Evolutionary conservation across 2,113 vertebrate species (phyloP).

Genomic region (Thymallus thymallus): DNA sequence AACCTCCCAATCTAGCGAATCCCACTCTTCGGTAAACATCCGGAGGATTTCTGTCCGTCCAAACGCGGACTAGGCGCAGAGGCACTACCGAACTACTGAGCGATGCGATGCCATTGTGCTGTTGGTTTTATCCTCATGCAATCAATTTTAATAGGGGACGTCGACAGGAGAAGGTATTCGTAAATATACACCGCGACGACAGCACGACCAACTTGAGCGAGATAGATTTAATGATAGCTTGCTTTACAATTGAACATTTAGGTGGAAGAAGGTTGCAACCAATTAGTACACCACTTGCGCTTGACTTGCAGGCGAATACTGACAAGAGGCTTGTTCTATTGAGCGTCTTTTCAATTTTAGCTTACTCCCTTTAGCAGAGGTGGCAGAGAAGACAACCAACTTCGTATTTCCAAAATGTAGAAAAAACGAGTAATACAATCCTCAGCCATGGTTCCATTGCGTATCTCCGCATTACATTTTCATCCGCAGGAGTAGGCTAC

Average conservation of each 20-base stretch:
- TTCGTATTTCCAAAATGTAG: slow-evolving; percentile 46
- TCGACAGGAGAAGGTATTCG: slow-evolving; percentile 44
- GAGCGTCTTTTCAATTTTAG: slow-evolving; percentile 54
- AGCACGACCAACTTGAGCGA: slow-evolving; percentile 55
- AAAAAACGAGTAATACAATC: slow-evolving; percentile 33
- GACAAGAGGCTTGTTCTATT: slow-evolving; percentile 70
- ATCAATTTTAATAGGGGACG: slow-evolving; percentile 56
- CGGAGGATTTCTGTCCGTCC: slow-evolving; percentile 74
- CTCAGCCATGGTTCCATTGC: slow-evolving; percentile 49
- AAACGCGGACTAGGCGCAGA: slow-evolving; percentile 63
- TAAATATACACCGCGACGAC: slow-evolving; percentile 17
- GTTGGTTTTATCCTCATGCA: slow-evolving; percentile 65
- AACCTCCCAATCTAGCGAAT: slow-evolving; percentile 79
- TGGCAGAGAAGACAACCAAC: slow-evolving; percentile 56
- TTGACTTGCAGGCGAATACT: slow-evolving; percentile 66
- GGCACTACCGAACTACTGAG: slow-evolving; percentile 68
- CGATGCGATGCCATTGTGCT: slow-evolving; percentile 70
- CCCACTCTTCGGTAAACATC: slow-evolving; percentile 80
- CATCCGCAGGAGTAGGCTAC: slow-evolving; percentile 41
- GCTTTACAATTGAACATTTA: slow-evolving; percentile 77
- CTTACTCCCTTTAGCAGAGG: slow-evolving; percentile 52
- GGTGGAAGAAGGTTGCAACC: slow-evolving; percentile 72
- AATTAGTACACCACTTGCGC: slow-evolving; percentile 83
- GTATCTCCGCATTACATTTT: slow-evolving; percentile 52
- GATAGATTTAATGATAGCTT: slow-evolving; percentile 50